These are phyloP conservation scores for Orgyia antiqua DNA, from an alignment of 2,888 invertebrate species.

Conservation along the genomic window DNA sequence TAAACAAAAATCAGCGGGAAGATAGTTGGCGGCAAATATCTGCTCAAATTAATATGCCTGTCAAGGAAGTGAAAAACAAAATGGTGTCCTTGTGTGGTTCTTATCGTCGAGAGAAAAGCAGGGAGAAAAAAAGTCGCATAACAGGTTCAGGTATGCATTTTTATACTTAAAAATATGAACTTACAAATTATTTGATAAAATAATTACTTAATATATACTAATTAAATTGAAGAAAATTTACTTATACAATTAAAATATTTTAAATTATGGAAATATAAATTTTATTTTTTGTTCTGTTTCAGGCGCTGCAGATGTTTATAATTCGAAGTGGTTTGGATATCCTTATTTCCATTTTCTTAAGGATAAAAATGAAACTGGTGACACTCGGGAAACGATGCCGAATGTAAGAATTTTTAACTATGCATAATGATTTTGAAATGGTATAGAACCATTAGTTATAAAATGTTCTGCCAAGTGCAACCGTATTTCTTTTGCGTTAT, in stretches of 20 bases:
- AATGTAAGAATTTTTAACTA: slow-evolving; percentile 14
- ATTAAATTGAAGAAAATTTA: slow-evolving; percentile 3
- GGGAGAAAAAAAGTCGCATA: slow-evolving; percentile 5
- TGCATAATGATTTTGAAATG: slow-evolving; percentile 13
- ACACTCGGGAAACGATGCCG: slow-evolving; percentile 13
- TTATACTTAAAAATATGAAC: slow-evolving; percentile 4
- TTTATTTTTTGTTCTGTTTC: slow-evolving; percentile 8
- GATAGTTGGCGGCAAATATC: slow-evolving; percentile 1
- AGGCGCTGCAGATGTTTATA: slow-evolving; percentile 11
- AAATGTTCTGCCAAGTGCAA: slow-evolving; percentile 21
- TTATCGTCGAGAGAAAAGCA: slow-evolving; percentile 7
- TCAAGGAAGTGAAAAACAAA: slow-evolving; percentile 1
- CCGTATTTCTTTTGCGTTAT: slow-evolving; percentile 19
- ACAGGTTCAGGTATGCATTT: slow-evolving; percentile 4
- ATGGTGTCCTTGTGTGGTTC: slow-evolving; percentile 6
- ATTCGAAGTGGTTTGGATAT: slow-evolving; percentile 14
- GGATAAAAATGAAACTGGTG: slow-evolving; percentile 15
- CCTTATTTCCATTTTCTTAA: slow-evolving; percentile 10
- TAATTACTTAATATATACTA: slow-evolving; percentile 6
- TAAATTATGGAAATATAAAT: slow-evolving; percentile 3
- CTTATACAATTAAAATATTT: slow-evolving; percentile 8
- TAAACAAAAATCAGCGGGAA: slow-evolving; percentile 2
- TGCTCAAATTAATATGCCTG: neutral
- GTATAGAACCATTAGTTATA: slow-evolving; percentile 13
- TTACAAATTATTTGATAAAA: slow-evolving; percentile 6